Evolutionary conservation across 2,888 invertebrate species (phyloP).

Genomic region (Campoplex capitator): DNA sequence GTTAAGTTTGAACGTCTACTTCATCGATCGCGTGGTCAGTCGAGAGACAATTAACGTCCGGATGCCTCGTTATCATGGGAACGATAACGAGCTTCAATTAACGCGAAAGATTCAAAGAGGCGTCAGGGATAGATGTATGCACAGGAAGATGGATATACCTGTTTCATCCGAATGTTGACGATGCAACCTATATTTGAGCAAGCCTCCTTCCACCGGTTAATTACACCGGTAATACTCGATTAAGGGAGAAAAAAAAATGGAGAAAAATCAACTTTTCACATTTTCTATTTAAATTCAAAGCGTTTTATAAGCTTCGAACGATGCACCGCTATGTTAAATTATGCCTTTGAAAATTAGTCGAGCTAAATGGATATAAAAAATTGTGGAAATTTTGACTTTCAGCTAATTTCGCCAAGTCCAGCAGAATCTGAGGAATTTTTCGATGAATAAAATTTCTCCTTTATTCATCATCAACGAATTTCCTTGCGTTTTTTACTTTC

Average conservation of each 20-base stretch:
- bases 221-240: conserved; percentile 46
- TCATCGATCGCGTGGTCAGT: conserved; percentile 63
- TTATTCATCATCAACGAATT: not conserved
- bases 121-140: conserved; percentile 14
- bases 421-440: not conserved
- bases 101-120: conserved; percentile 60
- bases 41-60: conserved; percentile 69
- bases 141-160: conserved; percentile 20
- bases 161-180: conserved; percentile 28
- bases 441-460: not conserved
- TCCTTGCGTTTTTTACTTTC: not conserved
- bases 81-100: conserved; percentile 68
- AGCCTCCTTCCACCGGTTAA: conserved; percentile 31
- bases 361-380: not conserved
- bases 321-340: not conserved
- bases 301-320: not conserved
- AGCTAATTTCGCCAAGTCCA: not conserved
- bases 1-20: conserved; percentile 41
- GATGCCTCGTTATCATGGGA: conserved; percentile 66
- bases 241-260: conserved; percentile 5
- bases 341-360: not conserved
- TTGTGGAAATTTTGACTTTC: not conserved
- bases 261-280: not conserved
- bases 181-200: conserved; percentile 34
- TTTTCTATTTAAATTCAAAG: not conserved